phyloP scores from a whole-genome alignment of 1,140 invertebrate genomes.

The Octopus bimaculoides region DNA sequence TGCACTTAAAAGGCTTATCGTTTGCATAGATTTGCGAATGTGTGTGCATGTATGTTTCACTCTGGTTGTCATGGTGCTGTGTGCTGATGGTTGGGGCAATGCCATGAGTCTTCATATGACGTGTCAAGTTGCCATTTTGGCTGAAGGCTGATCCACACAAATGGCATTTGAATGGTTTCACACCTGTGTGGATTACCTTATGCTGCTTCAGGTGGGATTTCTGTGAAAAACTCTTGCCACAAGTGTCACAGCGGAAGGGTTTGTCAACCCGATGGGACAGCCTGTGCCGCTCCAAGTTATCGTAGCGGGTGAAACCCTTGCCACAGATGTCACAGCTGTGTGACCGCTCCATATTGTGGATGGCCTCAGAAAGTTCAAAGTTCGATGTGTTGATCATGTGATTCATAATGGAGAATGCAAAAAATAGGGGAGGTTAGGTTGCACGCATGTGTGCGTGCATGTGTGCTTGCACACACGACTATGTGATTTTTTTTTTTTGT shows the following conservation, averaged over 20 bases:
- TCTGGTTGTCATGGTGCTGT: not conserved
- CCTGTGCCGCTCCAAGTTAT: conserved; percentile 21
- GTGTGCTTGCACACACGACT: no score
- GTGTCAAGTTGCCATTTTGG: conserved; percentile 60
- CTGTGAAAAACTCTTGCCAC: conserved; percentile 64
- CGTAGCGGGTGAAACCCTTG: conserved; percentile 15
- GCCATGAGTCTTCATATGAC: conserved; percentile 59
- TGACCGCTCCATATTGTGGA: conserved; percentile 37
- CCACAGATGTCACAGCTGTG: conserved; percentile 24
- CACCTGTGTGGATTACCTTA: conserved; percentile 40
- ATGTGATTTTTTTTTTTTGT: no score
- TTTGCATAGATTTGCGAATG: conserved; percentile 36
- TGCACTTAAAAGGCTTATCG: conserved; percentile 52
- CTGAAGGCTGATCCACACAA: conserved; percentile 58
- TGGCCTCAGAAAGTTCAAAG: not conserved
- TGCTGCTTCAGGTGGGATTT: conserved; percentile 17
- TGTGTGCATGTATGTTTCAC: not conserved
- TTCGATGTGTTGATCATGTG: not conserved
- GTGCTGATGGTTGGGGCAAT: conserved; percentile 48
- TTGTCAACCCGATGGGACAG: conserved; percentile 20
- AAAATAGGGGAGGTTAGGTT: no score
- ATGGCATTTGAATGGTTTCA: conserved; percentile 53
- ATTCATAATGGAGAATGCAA: not conserved
- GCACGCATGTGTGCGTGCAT: no score
- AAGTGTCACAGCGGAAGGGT: conserved; percentile 72